A percentile compares a stretch with the other conserved stretches of the same genome.
phyloP scores from a whole-genome alignment of 1,140 invertebrate species.

The Sminthurides bifidus region DNA sequence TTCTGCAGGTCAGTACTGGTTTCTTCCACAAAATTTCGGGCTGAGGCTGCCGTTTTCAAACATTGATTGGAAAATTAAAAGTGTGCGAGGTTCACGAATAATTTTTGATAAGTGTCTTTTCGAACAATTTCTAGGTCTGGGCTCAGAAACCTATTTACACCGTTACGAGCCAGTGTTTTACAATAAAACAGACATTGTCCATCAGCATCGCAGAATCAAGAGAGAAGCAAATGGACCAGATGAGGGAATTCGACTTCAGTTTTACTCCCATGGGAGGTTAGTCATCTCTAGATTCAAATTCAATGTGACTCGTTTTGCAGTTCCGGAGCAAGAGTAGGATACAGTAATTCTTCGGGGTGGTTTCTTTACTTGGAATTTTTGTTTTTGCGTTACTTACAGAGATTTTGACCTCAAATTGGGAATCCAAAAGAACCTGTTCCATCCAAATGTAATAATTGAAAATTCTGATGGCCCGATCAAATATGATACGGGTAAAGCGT shows the following conservation, averaged over 20 bases:
- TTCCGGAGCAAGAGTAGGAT: too few relatives aligned
- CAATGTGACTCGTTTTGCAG: too few relatives aligned
- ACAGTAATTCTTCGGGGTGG: too few relatives aligned
- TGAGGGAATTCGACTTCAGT: not conserved
- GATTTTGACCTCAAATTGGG: slow-evolving; percentile 21
- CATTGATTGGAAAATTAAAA: not conserved
- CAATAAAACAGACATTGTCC: not conserved
- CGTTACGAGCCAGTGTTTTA: slow-evolving; percentile 2
- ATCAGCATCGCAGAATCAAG: not conserved
- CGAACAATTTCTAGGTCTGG: too few relatives aligned
- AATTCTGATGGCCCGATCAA: slow-evolving; percentile 24
- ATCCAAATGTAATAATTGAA: slow-evolving; percentile 28
- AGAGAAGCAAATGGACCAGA: not conserved
- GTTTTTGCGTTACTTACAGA: slow-evolving; percentile 5
- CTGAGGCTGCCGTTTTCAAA: too few relatives aligned
- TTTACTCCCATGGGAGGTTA: not conserved
- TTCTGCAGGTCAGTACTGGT: too few relatives aligned
- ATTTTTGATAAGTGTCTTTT: not conserved
- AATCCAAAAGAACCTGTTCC: slow-evolving; percentile 20
- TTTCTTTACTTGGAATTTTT: too few relatives aligned
- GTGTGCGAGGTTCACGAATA: not conserved
- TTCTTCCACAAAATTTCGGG: too few relatives aligned
- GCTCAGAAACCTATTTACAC: not conserved
- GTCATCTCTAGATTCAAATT: too few relatives aligned
- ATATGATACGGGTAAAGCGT: slow-evolving; percentile 15